Evolutionary conservation across 2,113 vertebrate species (phyloP).

Genomic region (Onychostruthus taczanowskii): DNA sequence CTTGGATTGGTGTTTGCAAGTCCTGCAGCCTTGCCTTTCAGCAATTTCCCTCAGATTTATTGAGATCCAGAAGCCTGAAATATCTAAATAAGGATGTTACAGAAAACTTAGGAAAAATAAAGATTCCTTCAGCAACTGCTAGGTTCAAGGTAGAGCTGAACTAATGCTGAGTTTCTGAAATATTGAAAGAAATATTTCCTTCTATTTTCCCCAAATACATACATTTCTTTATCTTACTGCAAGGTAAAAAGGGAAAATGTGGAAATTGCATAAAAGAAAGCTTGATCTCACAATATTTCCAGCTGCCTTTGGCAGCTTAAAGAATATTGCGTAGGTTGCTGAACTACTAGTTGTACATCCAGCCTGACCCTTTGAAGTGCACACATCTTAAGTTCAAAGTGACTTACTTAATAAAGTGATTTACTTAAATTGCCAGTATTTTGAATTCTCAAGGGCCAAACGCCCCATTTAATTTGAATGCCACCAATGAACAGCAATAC

Average conservation of each 20-base stretch:
- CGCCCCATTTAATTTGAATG: background rate
- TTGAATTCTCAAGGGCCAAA: slow-evolving; percentile 27
- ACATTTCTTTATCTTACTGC: background rate
- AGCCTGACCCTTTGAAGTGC: slow-evolving; percentile 18
- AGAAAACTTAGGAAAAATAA: background rate
- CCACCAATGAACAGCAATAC: background rate
- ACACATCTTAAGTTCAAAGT: background rate
- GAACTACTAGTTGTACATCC: background rate
- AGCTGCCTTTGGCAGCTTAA: slow-evolving; percentile 18
- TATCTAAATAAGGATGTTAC: background rate
- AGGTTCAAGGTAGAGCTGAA: background rate
- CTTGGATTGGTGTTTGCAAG: background rate
- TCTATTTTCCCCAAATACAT: background rate
- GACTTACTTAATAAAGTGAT: slow-evolving; percentile 21
- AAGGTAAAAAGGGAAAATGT: background rate
- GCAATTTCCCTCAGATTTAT: background rate
- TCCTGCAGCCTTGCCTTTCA: background rate
- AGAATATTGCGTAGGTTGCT: background rate
- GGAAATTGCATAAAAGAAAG: background rate
- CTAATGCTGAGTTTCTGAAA: background rate
- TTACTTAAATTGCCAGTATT: slow-evolving; percentile 6
- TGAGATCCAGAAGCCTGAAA: background rate
- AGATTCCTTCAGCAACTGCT: background rate
- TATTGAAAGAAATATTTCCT: background rate
- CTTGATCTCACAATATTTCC: background rate